These are phyloP conservation scores for Herminia tarsipennalis DNA, from an alignment of 2,888 invertebrate genomes.

Conservation along the genomic window DNA sequence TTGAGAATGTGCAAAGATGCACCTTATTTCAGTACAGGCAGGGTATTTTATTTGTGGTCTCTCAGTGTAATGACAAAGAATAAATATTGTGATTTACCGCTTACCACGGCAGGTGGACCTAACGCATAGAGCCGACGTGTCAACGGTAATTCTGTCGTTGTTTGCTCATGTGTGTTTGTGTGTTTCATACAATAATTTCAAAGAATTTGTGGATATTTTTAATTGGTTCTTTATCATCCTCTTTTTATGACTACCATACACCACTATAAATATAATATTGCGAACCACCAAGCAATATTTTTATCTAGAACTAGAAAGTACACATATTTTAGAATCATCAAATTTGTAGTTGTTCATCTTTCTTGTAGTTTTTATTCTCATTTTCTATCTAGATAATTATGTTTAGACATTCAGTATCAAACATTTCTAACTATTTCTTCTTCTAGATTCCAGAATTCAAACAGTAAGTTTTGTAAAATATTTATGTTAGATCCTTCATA, in stretches of 20 bases:
- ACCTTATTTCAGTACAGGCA: constrained; percentile 12
- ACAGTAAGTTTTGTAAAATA: constrained; percentile 35
- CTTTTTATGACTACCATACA: neutral
- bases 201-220: constrained; percentile 45
- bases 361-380: neutral
- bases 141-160: constrained; percentile 73
- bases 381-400: neutral
- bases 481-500: constrained; percentile 14
- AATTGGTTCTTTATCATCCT: neutral
- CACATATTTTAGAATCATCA: neutral
- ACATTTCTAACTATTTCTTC: constrained; percentile 26
- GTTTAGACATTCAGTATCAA: constrained; percentile 8
- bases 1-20: too few relatives aligned
- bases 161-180: constrained; percentile 63
- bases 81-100: constrained; percentile 73
- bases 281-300: neutral
- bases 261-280: neutral
- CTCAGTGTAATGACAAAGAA: constrained; percentile 41
- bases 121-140: constrained; percentile 81
- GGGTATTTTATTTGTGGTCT: constrained; percentile 49
- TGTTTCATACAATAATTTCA: constrained; percentile 45
- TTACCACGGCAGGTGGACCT: constrained; percentile 84
- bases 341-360: neutral
- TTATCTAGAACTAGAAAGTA: neutral
- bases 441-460: constrained; percentile 39